Conservation (phyloP, 2,888 invertebrate species). For the Chrysodeixis includens region DNA sequence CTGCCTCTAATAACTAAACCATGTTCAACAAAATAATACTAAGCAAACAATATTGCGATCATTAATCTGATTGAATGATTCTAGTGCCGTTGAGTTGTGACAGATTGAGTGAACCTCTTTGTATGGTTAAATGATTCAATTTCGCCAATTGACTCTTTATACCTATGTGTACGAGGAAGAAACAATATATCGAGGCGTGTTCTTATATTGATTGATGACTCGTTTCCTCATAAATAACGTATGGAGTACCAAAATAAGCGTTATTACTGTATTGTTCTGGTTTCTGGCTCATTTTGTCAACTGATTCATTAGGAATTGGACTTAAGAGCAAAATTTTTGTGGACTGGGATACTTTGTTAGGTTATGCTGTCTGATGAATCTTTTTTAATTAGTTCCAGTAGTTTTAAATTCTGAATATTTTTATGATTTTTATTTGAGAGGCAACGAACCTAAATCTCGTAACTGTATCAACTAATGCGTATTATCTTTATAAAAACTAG, state of each 20-base stretch:
- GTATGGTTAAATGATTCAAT: slow-evolving; percentile 41
- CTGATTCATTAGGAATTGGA: background rate
- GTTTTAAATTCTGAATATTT: too few species aligned
- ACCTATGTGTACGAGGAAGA: slow-evolving; percentile 42
- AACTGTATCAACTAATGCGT: too few species aligned
- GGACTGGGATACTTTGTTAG: too few species aligned
- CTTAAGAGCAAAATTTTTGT: too few species aligned
- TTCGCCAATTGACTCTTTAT: slow-evolving; percentile 42
- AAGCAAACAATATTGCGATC: slow-evolving; percentile 3
- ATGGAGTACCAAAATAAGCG: background rate
- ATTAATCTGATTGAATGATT: slow-evolving; percentile 33
- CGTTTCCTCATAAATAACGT: background rate
- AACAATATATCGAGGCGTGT: slow-evolving; percentile 24
- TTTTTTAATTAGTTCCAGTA: too few species aligned
- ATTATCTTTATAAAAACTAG: too few species aligned
- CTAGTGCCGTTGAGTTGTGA: slow-evolving; percentile 20
- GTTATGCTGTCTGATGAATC: too few species aligned
- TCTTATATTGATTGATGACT: slow-evolving; percentile 4
- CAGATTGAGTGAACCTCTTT: slow-evolving; percentile 37
- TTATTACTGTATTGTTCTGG: background rate
- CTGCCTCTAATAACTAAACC: background rate
- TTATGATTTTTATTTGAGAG: too few species aligned
- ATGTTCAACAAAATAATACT: slow-evolving; percentile 18
- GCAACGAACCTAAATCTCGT: too few species aligned
- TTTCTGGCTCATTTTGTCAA: background rate